Evolutionary conservation across 2,888 invertebrate species (phyloP).

Genomic region (Athetis lepigone): DNA sequence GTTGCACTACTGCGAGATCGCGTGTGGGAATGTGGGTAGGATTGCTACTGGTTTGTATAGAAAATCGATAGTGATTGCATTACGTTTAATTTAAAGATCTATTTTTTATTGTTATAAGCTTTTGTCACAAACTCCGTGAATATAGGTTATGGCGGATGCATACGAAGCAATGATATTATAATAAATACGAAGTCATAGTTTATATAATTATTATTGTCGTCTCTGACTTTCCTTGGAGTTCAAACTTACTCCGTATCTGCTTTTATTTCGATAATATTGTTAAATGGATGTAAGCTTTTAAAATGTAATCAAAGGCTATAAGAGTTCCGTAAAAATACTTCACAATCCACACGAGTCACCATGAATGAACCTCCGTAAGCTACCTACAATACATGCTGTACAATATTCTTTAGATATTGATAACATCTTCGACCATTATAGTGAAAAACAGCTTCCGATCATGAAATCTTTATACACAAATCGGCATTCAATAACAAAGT

Average conservation of each 20-base stretch:
- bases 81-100: conserved; percentile 14
- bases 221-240: no score
- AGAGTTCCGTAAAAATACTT: neutral
- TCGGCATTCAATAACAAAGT: conserved; percentile 83
- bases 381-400: neutral
- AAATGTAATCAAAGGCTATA: no score
- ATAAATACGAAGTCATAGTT: no score
- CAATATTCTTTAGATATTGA: conserved; percentile 25
- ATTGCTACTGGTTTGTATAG: conserved; percentile 37
- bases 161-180: no score
- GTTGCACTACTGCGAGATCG: conserved; percentile 73
- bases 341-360: neutral
- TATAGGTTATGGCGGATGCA: no score
- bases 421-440: conserved; percentile 59
- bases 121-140: no score
- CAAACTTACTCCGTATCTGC: no score
- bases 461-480: conserved; percentile 62
- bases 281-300: no score
- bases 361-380: neutral
- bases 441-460: conserved; percentile 58
- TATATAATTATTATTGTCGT: no score
- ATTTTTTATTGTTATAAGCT: neutral
- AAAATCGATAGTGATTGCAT: conserved; percentile 21
- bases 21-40: conserved; percentile 85
- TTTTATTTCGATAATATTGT: no score